Evolutionary conservation across 1,140 invertebrate species (phyloP), one percentile per base, ranked within the genome.

Genomic region (Scylla paramamosain): DNA sequence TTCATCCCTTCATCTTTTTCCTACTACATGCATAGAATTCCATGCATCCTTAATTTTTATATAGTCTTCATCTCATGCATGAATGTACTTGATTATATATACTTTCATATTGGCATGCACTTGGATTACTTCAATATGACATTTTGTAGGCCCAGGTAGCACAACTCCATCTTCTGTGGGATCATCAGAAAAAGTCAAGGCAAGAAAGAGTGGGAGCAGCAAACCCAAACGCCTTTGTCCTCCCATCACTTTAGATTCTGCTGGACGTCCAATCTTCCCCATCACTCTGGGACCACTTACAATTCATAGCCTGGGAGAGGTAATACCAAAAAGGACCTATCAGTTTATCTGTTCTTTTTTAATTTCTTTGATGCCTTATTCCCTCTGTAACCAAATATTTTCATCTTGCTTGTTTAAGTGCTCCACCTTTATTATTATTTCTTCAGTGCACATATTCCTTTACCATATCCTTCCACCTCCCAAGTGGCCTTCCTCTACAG

Each of bases 261-360:
- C 97, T 94, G 98, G 98, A 14, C 97, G 98, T 96, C 98, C 98
- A 1, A 97, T 98, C 95, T 98, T 98, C 96, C 98, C 98, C 3
- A 98, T 98, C 83, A 97, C 97, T 92, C 97, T 98, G 4, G 98
- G 98, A 39, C 97, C 97, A 96, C 97, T 98, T 8, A 98, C 98
- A 0, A 97, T 98, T 12, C 98, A 98, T 97, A 98, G 98, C 82
- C 97, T 98, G 46, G 98, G 98, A 48, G 98, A 98, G 97, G 98
- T 98, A 28, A 90, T 67, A 10, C 16, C 28, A 82, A 29, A 39
- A 39, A 39, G 39, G 6, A 39, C 6, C 39, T 39, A 39, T 39
- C 39, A 39, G 77, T 39, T 59, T 20, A 59, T 20, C 20, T 8
- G 10, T 93, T n/a, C n/a, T 92, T 28, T 20, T 10, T 52, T 48